Conservation (phyloP, 2,888 invertebrate genomes). For the Lottia scabra region DNA sequence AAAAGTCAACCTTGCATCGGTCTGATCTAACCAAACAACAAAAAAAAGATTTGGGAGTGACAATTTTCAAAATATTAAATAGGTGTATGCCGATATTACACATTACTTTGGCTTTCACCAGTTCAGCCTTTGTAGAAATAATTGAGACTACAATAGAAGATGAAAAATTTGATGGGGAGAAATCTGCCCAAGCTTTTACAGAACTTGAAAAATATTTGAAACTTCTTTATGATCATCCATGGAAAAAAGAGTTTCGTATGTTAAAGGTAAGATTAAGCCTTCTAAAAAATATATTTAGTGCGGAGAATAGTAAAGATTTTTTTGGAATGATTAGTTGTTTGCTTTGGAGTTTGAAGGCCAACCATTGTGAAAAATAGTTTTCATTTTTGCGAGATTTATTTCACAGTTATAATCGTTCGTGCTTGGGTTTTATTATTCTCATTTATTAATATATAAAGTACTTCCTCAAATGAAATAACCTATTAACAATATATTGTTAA, state of each 20-base stretch:
- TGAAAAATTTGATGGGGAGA: conserved; percentile 33
- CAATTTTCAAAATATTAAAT: conserved; percentile 18
- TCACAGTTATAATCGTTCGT: too few species aligned
- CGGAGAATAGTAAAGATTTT: too few species aligned
- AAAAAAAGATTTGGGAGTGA: conserved; percentile 8
- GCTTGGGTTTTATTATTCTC: too few species aligned
- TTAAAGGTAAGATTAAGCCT: conserved; percentile 35
- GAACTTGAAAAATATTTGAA: conserved; percentile 41
- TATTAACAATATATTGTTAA: too few species aligned
- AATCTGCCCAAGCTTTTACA: conserved; percentile 39
- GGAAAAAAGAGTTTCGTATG: conserved; percentile 44
- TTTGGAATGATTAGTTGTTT: too few species aligned
- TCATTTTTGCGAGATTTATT: too few species aligned
- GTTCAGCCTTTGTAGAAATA: conserved; percentile 23
- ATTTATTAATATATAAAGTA: too few species aligned
- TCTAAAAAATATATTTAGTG: too few species aligned
- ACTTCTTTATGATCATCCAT: conserved; percentile 39
- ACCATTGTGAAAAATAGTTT: too few species aligned
- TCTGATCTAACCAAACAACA: conserved; percentile 15
- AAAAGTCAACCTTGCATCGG: conserved; percentile 19
- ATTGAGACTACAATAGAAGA: conserved; percentile 24
- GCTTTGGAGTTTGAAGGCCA: too few species aligned
- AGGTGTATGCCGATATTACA: conserved; percentile 26
- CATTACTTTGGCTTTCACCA: conserved; percentile 23
- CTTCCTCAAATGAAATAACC: too few species aligned